Base-by-base conservation (phyloP, 2,113 vertebrate species). In the Hiodon tergisus region DNA sequence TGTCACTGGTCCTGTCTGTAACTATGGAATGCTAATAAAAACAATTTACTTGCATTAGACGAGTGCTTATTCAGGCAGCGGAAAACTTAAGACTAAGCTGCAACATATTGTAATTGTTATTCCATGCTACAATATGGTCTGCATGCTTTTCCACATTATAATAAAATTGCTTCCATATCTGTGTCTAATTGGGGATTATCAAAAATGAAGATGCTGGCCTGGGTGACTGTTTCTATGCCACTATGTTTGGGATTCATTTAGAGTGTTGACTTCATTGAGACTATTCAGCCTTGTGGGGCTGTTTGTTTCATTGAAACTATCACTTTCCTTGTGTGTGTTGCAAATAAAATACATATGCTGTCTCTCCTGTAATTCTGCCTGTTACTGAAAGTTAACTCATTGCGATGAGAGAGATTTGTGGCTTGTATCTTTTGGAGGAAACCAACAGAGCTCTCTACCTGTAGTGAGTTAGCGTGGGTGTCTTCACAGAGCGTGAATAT, bases 111-210 rank as follows among this genome's bases (percentile, higher is more conserved):
- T 31, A 50, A 9, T 3, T 11, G 4, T 68, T 46, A 31, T 8
- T 8, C 67, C 14, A n/a, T 69, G 11, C 52, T 50, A 53, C 14
- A 48, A 8, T 47, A n/a, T 7, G 47, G n/a, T 54, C 59, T 7
- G 47, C 66, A 51, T 68, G 10, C 52, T 69, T 14, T 69, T 6
- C n/a, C 68, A 17, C 68, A 69, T 69, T 55, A 6, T 69, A 16
- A 3, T 31, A 31, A 31, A 31, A 31, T 31, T 31, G 31, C 31
- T 31, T 31, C 10, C 14, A 54, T 55, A 69, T 55, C 51, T 55
- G 52, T 55, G n/a, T 69, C 52, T 17, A 17, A 57, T 69, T 53
- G n/a, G 7, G 67, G n/a, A 10, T 53, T 69, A 9, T 57, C 53
- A 70, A 70, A 70, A 11, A 57, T 51, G 53, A 53, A 46, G 53